Base-by-base conservation (phyloP, 2,113 vertebrate genomes). In the Lycaon pictus region DNA sequence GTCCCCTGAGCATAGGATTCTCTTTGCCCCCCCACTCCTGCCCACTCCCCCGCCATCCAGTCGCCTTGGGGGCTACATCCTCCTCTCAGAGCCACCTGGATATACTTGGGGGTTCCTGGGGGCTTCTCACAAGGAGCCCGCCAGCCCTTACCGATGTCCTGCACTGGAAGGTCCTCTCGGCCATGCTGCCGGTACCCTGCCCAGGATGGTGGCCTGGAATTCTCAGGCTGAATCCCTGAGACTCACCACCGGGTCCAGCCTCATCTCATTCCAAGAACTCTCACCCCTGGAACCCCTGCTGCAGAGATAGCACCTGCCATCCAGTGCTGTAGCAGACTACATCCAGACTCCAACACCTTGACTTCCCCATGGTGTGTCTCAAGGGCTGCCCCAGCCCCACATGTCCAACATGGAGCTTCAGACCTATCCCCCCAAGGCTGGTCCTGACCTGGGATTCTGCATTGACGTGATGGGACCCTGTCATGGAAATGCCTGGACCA, bases 181-280 rank as follows among this genome's bases (percentile, higher is more conserved):
- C 35, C 9, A 7, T 0, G 17, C 11, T 5, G 27, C 55, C 7
- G 1, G 37, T 27, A 37, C 13, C 72, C 32, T 48, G 55, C 48
- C 13, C 51, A 2, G 79, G 58, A 3, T 0, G 0, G 69, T 1
- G 4, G 22, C 86, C 43, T 67, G 72, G 74, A 56, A 20, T 82
- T 11, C 62, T 87, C 83, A 12, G 25, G 82, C 20, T 13, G 7
- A 6, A 16, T 69, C 35, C 72, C 16, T 20, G 11, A 35, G 55
- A 32, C 71, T 85, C 35, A 10, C 51, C 11, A 5, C 12, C 11
- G 17, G 2, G 3, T n/a, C 60, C 43, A 1, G 11, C 65, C 27
- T 5, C 2, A 11, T 27, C 58, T 25, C 27, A 6, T 32, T 37
- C 4, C 0, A 0, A 9, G 11, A 35, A 55, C 10, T 9, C 0